phyloP scores from a whole-genome alignment of 1,140 invertebrate genomes.

The Phymorhynchus buccinoides region DNA sequence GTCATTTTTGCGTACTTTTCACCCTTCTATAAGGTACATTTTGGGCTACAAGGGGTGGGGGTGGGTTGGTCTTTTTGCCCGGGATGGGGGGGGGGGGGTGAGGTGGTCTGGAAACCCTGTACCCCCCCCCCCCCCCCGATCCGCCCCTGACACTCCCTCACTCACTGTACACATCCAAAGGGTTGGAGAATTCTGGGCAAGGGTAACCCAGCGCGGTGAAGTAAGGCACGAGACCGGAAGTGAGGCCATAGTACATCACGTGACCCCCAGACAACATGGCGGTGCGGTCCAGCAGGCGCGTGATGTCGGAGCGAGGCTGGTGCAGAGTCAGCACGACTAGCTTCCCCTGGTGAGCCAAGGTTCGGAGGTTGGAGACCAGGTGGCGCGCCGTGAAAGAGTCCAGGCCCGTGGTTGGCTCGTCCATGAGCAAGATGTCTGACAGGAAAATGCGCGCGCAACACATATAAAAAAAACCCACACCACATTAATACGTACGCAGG shows the following conservation, averaged over 20 bases:
- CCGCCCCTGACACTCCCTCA: too few species aligned
- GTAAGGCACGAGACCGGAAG: conserved; percentile 57
- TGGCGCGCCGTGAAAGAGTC: conserved; percentile 63
- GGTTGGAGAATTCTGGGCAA: conserved; percentile 61
- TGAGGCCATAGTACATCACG: conserved; percentile 54
- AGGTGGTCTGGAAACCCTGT: too few species aligned
- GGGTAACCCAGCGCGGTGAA: conserved; percentile 57
- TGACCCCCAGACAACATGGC: conserved; percentile 52
- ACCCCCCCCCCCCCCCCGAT: too few species aligned
- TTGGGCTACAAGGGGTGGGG: too few species aligned
- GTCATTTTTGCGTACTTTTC: too few species aligned
- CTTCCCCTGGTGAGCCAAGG: conserved; percentile 58
- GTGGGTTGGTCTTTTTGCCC: too few species aligned
- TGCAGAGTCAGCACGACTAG: conserved; percentile 65
- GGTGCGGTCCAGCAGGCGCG: conserved; percentile 60
- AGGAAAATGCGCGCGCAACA: too few species aligned
- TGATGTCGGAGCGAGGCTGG: conserved; percentile 67
- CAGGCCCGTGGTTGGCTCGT: conserved; percentile 65
- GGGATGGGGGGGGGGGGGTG: too few species aligned
- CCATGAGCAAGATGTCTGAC: conserved; percentile 65
- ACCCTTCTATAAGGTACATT: too few species aligned
- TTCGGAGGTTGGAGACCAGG: conserved; percentile 55
- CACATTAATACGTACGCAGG: too few species aligned
- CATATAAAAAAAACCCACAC: too few species aligned
- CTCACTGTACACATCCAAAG: conserved; percentile 62